Percentiles rank a stretch among this genome's conserved stretches.
Conservation (phyloP, 2,113 vertebrate species). For the Chlorodrepanis virens region DNA sequence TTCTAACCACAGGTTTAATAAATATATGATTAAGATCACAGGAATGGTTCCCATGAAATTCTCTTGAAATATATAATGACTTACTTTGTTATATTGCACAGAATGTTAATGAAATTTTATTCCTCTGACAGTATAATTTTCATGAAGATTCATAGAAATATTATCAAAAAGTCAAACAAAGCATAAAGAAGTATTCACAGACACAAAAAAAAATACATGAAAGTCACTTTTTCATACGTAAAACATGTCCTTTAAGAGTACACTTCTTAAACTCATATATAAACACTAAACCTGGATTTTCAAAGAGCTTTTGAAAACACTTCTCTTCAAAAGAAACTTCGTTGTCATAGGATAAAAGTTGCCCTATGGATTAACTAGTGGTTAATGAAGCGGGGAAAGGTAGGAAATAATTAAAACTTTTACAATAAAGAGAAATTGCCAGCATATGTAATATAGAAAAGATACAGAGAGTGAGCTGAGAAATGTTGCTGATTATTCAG, state of each 20-base stretch:
- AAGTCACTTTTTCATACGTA: neutral
- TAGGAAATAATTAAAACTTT: neutral
- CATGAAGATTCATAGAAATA: neutral
- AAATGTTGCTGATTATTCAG: neutral
- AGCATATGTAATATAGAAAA: neutral
- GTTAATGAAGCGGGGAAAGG: neutral
- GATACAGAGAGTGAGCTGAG: neutral
- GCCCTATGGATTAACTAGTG: neutral
- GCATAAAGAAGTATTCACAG: conserved; percentile 3
- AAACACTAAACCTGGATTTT: neutral
- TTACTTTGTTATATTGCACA: neutral
- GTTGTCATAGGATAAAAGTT: neutral
- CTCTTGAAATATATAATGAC: neutral
- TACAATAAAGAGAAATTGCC: neutral
- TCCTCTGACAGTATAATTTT: neutral
- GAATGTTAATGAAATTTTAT: conserved; percentile 20
- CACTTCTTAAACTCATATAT: neutral
- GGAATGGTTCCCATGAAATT: neutral
- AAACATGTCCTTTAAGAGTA: neutral
- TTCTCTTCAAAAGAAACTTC: neutral
- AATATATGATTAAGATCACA: conserved; percentile 2
- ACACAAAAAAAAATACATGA: neutral
- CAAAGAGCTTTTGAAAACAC: conserved; percentile 9
- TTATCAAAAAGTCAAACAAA: conserved; percentile 41
- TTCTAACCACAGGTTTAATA: neutral